Conservation (phyloP, 2,113 vertebrate genomes). For the Synchiropus splendidus region DNA sequence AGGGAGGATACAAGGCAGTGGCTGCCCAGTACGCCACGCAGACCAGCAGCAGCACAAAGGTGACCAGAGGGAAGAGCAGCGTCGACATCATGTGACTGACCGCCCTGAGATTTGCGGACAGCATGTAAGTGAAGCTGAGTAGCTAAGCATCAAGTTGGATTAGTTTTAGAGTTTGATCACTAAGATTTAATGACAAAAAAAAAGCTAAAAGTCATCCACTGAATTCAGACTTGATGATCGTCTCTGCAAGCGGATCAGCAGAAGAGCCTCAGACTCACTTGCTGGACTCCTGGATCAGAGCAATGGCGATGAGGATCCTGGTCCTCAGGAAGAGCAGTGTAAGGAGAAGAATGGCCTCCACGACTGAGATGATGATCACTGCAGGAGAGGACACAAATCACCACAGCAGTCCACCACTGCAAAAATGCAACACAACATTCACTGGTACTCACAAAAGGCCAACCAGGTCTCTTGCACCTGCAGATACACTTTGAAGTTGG, state of each 20-base stretch:
- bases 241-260: too few relatives aligned
- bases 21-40: conserved; percentile 80
- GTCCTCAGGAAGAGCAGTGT: conserved; percentile 75
- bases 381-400: neutral
- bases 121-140: too few relatives aligned
- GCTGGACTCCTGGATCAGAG: conserved; percentile 83
- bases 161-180: too few relatives aligned
- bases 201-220: too few relatives aligned
- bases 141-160: too few relatives aligned
- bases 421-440: too few relatives aligned
- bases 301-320: conserved; percentile 77
- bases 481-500: conserved; percentile 67
- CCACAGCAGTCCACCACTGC: too few relatives aligned
- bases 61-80: conserved; percentile 76
- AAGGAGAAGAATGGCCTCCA: conserved; percentile 72
- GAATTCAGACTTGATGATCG: too few relatives aligned
- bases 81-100: conserved; percentile 77
- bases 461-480: conserved; percentile 83
- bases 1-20: conserved; percentile 82
- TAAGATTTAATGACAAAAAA: too few relatives aligned
- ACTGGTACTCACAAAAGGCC: conserved; percentile 73
- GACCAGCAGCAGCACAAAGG: conserved; percentile 76
- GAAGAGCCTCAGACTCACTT: conserved; percentile 63
- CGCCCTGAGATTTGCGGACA: conserved; percentile 60
- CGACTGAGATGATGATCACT: conserved; percentile 75